These are phyloP conservation scores for Pipistrellus pipistrellus DNA, from an alignment of 2,797 vertebrate genomes.

Conservation along the genomic window DNA sequence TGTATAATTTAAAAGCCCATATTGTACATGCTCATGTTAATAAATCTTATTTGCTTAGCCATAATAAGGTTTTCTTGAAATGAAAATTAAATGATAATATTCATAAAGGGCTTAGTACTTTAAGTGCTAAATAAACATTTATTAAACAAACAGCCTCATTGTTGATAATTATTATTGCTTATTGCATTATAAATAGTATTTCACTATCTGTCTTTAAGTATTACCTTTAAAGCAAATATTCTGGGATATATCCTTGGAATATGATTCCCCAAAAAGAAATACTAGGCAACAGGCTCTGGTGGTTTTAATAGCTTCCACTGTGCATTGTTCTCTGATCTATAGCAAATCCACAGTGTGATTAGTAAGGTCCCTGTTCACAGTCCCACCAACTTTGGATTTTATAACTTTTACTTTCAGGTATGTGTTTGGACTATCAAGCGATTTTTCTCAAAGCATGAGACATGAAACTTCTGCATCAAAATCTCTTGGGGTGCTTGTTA, in stretches of 20 bases:
- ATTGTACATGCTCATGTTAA: not conserved
- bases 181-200: conserved; percentile 22
- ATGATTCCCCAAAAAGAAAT: not conserved
- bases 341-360: not conserved
- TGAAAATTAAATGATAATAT: conserved; percentile 40
- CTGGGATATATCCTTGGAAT: not conserved
- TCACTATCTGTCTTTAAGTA: conserved; percentile 11
- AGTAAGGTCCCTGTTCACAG: not conserved
- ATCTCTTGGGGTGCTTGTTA: conserved; percentile 1
- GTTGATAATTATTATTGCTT: conserved; percentile 45
- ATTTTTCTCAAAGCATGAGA: not conserved
- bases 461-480: not conserved
- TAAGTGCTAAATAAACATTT: conserved; percentile 1
- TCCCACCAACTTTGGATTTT: not conserved
- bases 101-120: not conserved
- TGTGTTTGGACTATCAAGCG: not conserved
- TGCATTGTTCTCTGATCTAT: not conserved
- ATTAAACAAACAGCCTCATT: not conserved
- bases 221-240: conserved; percentile 44
- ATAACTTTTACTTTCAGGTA: not conserved
- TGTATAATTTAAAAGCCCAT: conserved; percentile 1
- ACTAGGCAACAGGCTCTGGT: not conserved
- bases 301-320: not conserved
- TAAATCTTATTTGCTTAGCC: conserved; percentile 7
- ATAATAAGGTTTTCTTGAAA: conserved; percentile 32